Percentiles rank a stretch among this genome's conserved stretches.
Conservation (phyloP, 1,140 invertebrate species). For the Drosophila setifemur region DNA sequence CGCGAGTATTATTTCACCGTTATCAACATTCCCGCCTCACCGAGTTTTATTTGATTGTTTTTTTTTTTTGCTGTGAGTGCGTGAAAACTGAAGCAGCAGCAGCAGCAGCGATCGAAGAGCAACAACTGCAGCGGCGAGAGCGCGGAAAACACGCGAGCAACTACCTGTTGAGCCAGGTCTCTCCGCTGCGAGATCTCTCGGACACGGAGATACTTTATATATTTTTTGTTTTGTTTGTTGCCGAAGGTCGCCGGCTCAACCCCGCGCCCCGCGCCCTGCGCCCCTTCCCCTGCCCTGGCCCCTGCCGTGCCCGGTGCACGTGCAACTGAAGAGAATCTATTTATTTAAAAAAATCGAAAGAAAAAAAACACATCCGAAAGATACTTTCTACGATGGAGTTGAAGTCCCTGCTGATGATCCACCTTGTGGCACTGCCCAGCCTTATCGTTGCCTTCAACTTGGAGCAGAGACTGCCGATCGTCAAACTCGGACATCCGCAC, state of each 20-base stretch:
- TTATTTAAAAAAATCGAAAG: neutral
- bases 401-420: neutral
- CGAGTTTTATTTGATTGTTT: neutral
- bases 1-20: neutral
- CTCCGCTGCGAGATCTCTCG: constrained; percentile 1
- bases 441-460: constrained; percentile 57
- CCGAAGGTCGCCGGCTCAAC: constrained; percentile 1
- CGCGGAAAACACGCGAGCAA: constrained; percentile 15
- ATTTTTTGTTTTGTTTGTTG: constrained; percentile 6
- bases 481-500: constrained; percentile 69
- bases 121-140: constrained; percentile 7
- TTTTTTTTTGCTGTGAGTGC: constrained; percentile 21
- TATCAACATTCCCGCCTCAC: neutral
- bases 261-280: no score
- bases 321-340: constrained; percentile 2
- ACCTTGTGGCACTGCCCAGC: neutral
- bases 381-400: no score
- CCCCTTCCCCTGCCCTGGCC: no score
- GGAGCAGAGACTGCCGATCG: constrained; percentile 71
- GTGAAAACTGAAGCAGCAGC: neutral
- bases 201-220: neutral
- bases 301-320: constrained; percentile 36
- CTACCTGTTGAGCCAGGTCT: constrained; percentile 35
- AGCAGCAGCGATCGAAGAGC: neutral
- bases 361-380: neutral